These are phyloP conservation scores for Benthosema pterotum DNA, from an alignment of 2,797 vertebrate genomes.

Conservation along the genomic window DNA sequence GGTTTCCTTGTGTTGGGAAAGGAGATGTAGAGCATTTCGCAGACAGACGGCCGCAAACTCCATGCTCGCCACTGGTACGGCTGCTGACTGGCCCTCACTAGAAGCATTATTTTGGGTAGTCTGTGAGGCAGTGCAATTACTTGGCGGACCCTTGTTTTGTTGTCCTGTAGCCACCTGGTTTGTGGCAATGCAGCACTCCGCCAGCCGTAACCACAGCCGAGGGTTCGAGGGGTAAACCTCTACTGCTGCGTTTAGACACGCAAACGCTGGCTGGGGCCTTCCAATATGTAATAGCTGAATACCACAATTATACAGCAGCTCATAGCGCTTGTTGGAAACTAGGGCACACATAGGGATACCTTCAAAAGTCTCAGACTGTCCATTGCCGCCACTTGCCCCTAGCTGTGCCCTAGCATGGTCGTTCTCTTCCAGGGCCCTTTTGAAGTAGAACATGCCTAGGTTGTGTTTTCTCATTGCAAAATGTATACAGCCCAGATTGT, in stretches of 20 bases:
- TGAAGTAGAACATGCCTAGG: constrained; percentile 98
- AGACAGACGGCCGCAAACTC: constrained; percentile 98
- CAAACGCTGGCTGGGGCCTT: constrained; percentile 93
- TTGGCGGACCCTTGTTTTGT: constrained; percentile 96
- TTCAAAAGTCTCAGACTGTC: constrained; percentile 91
- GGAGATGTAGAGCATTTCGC: constrained; percentile 91
- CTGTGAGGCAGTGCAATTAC: constrained; percentile 98
- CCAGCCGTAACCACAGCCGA: constrained; percentile 94
- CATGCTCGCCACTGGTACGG: constrained; percentile 98
- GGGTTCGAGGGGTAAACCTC: constrained; percentile 97
- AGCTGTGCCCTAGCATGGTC: constrained; percentile 93
- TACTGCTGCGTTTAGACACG: constrained; percentile 95
- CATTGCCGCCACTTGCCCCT: constrained; percentile 78
- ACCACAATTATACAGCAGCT: constrained; percentile 96
- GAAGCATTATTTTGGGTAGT: constrained; percentile 93
- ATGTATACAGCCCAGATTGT: constrained; percentile 98
- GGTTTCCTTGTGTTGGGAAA: constrained; percentile 90
- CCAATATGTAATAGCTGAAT: constrained; percentile 95
- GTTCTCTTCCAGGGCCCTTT: constrained; percentile 97
- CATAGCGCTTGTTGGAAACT: constrained; percentile 94
- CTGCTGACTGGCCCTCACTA: constrained; percentile 97
- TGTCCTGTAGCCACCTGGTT: constrained; percentile 95
- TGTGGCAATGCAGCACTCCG: constrained; percentile 97
- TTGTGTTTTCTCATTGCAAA: constrained; percentile 99
- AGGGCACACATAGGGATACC: constrained; percentile 96